These are phyloP conservation scores for Caenorhabditis briggsae DNA, from an alignment of 1,140 invertebrate genomes.

Conservation along the genomic window DNA sequence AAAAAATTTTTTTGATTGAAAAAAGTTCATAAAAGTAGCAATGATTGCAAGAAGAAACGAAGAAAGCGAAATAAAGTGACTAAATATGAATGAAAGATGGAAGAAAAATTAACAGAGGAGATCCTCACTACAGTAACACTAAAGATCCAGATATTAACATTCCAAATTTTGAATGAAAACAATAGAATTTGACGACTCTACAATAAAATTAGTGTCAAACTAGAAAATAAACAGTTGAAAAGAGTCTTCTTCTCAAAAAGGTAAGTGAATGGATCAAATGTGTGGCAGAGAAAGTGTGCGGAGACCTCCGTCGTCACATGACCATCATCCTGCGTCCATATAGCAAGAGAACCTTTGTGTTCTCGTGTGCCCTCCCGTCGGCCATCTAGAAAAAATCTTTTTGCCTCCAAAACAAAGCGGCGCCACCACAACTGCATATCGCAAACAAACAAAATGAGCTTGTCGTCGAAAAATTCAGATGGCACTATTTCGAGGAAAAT, in stretches of 20 bases:
- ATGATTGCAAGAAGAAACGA: background rate
- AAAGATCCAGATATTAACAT: too few relatives aligned
- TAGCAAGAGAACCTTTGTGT: slow-evolving; percentile 47
- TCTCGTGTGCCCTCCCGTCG: slow-evolving; percentile 37
- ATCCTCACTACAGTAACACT: too few relatives aligned
- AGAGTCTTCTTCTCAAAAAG: background rate
- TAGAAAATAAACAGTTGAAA: background rate
- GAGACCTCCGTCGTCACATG: slow-evolving; percentile 31
- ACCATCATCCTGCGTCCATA: slow-evolving; percentile 41
- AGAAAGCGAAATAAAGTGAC: background rate
- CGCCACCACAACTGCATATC: slow-evolving; percentile 20
- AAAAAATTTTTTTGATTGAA: background rate
- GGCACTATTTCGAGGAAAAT: background rate
- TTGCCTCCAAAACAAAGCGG: slow-evolving; percentile 37
- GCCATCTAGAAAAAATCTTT: slow-evolving; percentile 45
- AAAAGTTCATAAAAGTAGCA: background rate
- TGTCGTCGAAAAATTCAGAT: background rate
- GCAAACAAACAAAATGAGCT: slow-evolving; percentile 35
- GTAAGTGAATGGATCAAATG: slow-evolving; percentile 3
- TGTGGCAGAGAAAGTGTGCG: slow-evolving; percentile 51
- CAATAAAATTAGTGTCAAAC: background rate
- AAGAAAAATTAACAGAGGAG: too few relatives aligned
- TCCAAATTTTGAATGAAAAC: too few relatives aligned
- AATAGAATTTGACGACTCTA: too few relatives aligned
- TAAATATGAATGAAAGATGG: background rate